phyloP scores from a whole-genome alignment of 2,113 vertebrate genomes.

The Phodopus roborovskii region DNA sequence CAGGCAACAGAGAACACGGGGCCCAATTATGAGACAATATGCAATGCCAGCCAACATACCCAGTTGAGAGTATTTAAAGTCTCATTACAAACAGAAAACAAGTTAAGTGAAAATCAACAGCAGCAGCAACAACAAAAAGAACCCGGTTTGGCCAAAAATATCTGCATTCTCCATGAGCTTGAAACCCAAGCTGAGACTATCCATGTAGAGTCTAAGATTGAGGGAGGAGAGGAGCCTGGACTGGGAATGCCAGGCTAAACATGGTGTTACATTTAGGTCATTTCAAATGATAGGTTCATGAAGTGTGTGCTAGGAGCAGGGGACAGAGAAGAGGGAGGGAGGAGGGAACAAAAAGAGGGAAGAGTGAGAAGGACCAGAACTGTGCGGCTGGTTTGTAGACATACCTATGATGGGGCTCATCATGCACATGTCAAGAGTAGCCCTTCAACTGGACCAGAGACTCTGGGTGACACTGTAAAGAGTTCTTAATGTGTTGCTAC shows the following conservation, averaged over 20 bases:
- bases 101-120: background rate
- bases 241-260: background rate
- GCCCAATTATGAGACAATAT: background rate
- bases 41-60: background rate
- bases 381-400: background rate
- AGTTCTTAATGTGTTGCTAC: background rate
- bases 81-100: background rate
- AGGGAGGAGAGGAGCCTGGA: background rate
- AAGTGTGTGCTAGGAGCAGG: background rate
- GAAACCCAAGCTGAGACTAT: background rate
- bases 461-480: background rate
- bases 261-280: background rate
- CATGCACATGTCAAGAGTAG: background rate
- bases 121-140: background rate
- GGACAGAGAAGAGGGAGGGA: background rate
- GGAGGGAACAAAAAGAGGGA: background rate
- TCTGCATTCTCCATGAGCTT: background rate
- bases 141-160: slow-evolving; percentile 18
- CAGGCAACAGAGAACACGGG: background rate
- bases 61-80: slow-evolving; percentile 17
- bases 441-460: background rate
- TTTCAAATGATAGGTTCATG: background rate
- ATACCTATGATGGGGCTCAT: background rate
- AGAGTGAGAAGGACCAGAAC: background rate
- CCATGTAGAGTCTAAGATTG: background rate